phyloP scores from a whole-genome alignment of 2,888 invertebrate genomes.

The Lasioglossum pauxillum region DNA sequence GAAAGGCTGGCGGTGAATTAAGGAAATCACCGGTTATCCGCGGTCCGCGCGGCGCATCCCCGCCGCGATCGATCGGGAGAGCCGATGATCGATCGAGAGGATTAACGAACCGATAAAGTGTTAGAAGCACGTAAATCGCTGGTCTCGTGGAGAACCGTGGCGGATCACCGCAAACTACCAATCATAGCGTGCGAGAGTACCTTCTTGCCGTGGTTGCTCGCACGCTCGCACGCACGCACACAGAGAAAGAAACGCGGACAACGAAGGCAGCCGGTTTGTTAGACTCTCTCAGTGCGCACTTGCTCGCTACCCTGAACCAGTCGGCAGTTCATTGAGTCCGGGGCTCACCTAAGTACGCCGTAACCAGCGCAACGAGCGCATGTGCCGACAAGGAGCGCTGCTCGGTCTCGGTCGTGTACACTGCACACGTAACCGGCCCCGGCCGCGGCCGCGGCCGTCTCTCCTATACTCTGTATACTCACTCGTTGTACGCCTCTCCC shows the following conservation, averaged over 20 bases:
- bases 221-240: neutral
- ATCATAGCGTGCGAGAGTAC: constrained; percentile 45
- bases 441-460: constrained; percentile 19
- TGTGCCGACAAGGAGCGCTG: constrained; percentile 57
- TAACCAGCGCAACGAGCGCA: constrained; percentile 63
- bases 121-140: constrained; percentile 38
- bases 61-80: constrained; percentile 29
- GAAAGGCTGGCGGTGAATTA: constrained; percentile 22
- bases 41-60: neutral
- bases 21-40: constrained; percentile 57
- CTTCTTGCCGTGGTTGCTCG: neutral
- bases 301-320: constrained; percentile 30
- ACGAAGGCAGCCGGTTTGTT: constrained; percentile 6
- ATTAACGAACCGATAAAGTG: constrained; percentile 57
- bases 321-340: constrained; percentile 62
- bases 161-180: constrained; percentile 56
- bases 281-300: constrained; percentile 29
- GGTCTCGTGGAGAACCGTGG: constrained; percentile 37
- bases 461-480: constrained; percentile 30
- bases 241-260: neutral
- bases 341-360: constrained; percentile 55
- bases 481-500: constrained; percentile 7
- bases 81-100: constrained; percentile 15
- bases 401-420: constrained; percentile 43
- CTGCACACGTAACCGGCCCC: constrained; percentile 23